Conservation (phyloP, 2,888 invertebrate genomes). For the Drosophila kokeensis region DNA sequence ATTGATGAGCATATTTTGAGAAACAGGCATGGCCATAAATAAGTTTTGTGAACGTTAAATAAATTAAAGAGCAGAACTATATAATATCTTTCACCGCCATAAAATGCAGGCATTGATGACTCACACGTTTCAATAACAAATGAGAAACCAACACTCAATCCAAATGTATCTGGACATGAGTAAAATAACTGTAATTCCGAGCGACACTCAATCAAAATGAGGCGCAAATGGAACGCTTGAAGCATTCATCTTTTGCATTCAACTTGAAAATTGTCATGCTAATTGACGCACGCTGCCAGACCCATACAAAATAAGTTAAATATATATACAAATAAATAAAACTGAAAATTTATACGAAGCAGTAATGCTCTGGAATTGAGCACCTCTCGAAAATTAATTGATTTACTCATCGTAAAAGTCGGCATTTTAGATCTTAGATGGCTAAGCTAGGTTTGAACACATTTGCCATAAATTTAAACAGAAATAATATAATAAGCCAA, state of each 20-base stretch:
- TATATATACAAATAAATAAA: not conserved
- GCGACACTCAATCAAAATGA: slow-evolving; percentile 45
- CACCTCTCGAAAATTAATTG: too few species aligned
- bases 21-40: slow-evolving; percentile 69
- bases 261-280: slow-evolving; percentile 58
- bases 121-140: slow-evolving; percentile 39
- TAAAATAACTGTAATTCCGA: slow-evolving; percentile 37
- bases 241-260: slow-evolving; percentile 56
- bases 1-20: slow-evolving; percentile 72
- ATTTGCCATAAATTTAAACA: not conserved
- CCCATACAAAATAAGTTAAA: slow-evolving; percentile 5
- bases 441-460: not conserved
- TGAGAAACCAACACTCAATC: not conserved
- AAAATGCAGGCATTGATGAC: slow-evolving; percentile 50
- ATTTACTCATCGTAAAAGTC: not conserved
- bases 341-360: not conserved
- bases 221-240: slow-evolving; percentile 29
- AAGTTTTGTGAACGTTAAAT: slow-evolving; percentile 62
- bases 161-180: slow-evolving; percentile 3
- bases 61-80: slow-evolving; percentile 66
- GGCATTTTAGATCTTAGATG: not conserved
- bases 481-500: not conserved
- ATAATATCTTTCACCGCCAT: slow-evolving; percentile 61
- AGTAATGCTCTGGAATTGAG: slow-evolving; percentile 1
- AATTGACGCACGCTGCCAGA: slow-evolving; percentile 49